phyloP scores from a whole-genome alignment of 2,797 vertebrate species.

The Chelidonichthys spinosus region DNA sequence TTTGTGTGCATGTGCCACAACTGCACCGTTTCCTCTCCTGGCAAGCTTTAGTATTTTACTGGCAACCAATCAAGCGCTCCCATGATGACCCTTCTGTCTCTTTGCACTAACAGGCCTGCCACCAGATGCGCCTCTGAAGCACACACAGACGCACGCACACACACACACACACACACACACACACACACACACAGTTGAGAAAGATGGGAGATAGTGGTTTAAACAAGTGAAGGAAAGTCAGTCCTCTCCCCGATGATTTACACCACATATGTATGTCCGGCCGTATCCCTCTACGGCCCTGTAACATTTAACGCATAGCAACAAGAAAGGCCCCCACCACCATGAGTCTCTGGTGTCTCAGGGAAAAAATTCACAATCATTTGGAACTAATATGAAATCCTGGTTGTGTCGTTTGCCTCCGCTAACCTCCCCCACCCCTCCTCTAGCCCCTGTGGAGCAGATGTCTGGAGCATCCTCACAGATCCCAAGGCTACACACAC shows the following conservation, averaged over 20 bases:
- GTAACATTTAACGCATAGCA: slow-evolving; percentile 65
- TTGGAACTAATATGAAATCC: slow-evolving; percentile 80
- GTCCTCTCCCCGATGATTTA: slow-evolving; percentile 61
- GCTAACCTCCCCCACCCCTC: slow-evolving; percentile 64
- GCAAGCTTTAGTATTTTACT: slow-evolving; percentile 77
- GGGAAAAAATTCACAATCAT: slow-evolving; percentile 75
- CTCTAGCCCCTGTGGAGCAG: slow-evolving; percentile 79
- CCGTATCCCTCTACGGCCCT: slow-evolving; percentile 42
- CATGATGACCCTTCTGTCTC: slow-evolving; percentile 84
- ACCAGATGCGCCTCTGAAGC: slow-evolving; percentile 84
- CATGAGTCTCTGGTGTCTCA: slow-evolving; percentile 65
- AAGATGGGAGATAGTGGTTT: slow-evolving; percentile 61
- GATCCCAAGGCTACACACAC: slow-evolving; percentile 83
- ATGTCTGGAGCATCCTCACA: slow-evolving; percentile 83
- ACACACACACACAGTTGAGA: slow-evolving; percentile 39
- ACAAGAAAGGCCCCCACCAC: slow-evolving; percentile 54
- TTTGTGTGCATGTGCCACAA: slow-evolving; percentile 73
- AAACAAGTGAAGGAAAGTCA: slow-evolving; percentile 62
- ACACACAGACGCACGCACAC: slow-evolving; percentile 49
- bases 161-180: slow-evolving; percentile 31
- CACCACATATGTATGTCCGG: slow-evolving; percentile 63
- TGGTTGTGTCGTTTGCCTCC: slow-evolving; percentile 73
- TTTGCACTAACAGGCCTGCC: slow-evolving; percentile 84
- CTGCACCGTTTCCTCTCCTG: slow-evolving; percentile 79
- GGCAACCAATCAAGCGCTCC: slow-evolving; percentile 84